Percentiles rank a stretch among this genome's conserved stretches.
phyloP scores from a whole-genome alignment of 2,888 invertebrate genomes.

The Pollenia angustigena region DNA sequence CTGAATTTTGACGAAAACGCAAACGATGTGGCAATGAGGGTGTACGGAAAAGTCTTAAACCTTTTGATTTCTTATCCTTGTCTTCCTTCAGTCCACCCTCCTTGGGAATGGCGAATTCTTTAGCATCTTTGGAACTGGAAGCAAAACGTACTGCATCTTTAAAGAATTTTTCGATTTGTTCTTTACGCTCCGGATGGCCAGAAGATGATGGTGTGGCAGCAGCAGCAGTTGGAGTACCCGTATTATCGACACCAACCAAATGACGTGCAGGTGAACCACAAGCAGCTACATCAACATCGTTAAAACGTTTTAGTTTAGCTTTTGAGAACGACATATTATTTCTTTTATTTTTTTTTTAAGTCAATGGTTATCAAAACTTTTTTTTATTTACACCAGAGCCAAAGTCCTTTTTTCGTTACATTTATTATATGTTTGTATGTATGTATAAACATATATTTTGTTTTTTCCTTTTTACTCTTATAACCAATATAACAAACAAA shows the following conservation, averaged over 20 bases:
- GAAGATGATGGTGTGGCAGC: slow-evolving; percentile 72
- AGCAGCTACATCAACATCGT: slow-evolving; percentile 82
- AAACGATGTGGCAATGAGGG: slow-evolving; percentile 83
- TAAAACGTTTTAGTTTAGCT: slow-evolving; percentile 84
- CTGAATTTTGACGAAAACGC: slow-evolving; percentile 80
- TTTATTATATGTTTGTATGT: neutral
- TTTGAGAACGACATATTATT: slow-evolving; percentile 82
- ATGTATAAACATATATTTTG: slow-evolving; percentile 31
- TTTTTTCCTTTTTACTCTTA: slow-evolving; percentile 38
- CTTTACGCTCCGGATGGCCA: slow-evolving; percentile 81
- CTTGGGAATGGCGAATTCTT: slow-evolving; percentile 82
- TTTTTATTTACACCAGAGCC: slow-evolving; percentile 1
- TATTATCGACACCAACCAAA: slow-evolving; percentile 42
- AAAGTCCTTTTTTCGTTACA: slow-evolving; percentile 1
- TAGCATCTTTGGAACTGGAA: slow-evolving; percentile 81
- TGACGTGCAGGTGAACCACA: slow-evolving; percentile 75
- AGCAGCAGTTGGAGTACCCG: slow-evolving; percentile 71
- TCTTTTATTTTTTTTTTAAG: slow-evolving; percentile 26
- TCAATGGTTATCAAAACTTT: slow-evolving; percentile 42
- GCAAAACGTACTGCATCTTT: slow-evolving; percentile 83
- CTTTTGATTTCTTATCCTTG: slow-evolving; percentile 83
- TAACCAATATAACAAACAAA: slow-evolving; percentile 31
- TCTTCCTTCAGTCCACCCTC: slow-evolving; percentile 78
- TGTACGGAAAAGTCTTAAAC: slow-evolving; percentile 82
- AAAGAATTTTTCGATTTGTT: slow-evolving; percentile 84